phyloP scores from a whole-genome alignment of 2,113 vertebrate genomes.

The Sylvilagus bachmani region DNA sequence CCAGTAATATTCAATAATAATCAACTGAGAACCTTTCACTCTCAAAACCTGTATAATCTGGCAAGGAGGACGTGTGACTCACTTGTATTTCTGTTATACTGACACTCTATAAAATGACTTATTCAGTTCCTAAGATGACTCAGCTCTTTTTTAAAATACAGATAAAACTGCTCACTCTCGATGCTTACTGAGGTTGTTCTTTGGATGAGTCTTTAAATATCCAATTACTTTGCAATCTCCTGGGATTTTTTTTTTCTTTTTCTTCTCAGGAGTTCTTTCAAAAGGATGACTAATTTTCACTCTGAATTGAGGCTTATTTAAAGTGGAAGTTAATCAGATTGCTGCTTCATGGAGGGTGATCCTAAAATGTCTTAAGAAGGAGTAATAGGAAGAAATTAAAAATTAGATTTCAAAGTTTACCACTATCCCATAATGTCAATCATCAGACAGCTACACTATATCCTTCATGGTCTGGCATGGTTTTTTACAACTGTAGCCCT shows the following conservation, averaged over 20 bases:
- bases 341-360: not conserved
- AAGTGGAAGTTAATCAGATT: conserved; percentile 23
- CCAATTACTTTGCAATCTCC: not conserved
- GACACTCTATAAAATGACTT: conserved; percentile 52
- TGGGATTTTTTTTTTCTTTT: not conserved
- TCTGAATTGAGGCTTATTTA: not conserved
- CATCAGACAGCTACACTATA: not conserved
- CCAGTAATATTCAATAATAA: conserved; percentile 68
- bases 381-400: conserved; percentile 1
- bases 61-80: not conserved
- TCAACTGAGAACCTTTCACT: not conserved
- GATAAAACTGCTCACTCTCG: not conserved
- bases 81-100: conserved; percentile 55
- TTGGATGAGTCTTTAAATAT: conserved; percentile 16
- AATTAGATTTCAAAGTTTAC: not conserved
- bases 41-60: conserved; percentile 50
- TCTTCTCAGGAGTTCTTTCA: not conserved
- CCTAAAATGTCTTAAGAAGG: conserved; percentile 30
- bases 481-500: not conserved
- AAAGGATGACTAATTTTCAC: not conserved
- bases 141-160: not conserved
- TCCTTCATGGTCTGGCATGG: not conserved
- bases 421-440: not conserved
- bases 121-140: not conserved
- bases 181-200: not conserved